Conservation (phyloP, 30 jellyfish, hydroid and myxozoan genomes). For the Nemopilema nomurai region DNA sequence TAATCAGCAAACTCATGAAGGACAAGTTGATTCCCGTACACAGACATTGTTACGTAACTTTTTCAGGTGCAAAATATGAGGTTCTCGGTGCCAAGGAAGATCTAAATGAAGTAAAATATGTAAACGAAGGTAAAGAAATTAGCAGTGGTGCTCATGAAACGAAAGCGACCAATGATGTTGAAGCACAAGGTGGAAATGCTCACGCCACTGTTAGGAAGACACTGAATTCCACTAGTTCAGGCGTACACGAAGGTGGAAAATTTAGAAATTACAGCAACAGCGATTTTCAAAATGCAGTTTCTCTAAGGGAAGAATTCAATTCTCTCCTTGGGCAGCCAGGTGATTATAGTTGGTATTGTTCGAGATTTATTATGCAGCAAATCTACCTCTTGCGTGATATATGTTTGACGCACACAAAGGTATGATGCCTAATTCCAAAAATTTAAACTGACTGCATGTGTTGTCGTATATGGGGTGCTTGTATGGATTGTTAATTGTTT, state of each 20-base stretch:
- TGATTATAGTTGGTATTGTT: background rate
- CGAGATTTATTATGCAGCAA: no score
- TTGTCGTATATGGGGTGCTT: no score
- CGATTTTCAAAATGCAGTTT: constrained; percentile 40
- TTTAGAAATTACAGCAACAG: constrained; percentile 56
- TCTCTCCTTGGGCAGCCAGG: constrained; percentile 11
- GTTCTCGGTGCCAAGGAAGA: constrained; percentile 5
- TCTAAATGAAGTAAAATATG: background rate
- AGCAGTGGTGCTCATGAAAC: background rate
- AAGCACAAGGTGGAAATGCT: background rate
- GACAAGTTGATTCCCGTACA: background rate
- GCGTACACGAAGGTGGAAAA: constrained; percentile 6
- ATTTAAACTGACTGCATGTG: no score
- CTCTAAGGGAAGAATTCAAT: constrained; percentile 32
- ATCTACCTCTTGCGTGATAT: no score
- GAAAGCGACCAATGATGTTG: background rate
- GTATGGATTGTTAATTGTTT: no score
- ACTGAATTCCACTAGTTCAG: background rate
- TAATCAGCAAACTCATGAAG: background rate
- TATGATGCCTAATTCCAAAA: no score
- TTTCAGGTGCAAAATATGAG: constrained; percentile 7
- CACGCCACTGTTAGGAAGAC: background rate
- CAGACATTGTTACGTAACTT: background rate
- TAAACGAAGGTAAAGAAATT: background rate
- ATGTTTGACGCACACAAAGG: no score